These are phyloP conservation scores for Acridotheres tristis DNA, from an alignment of 2,797 vertebrate genomes.

Conservation along the genomic window DNA sequence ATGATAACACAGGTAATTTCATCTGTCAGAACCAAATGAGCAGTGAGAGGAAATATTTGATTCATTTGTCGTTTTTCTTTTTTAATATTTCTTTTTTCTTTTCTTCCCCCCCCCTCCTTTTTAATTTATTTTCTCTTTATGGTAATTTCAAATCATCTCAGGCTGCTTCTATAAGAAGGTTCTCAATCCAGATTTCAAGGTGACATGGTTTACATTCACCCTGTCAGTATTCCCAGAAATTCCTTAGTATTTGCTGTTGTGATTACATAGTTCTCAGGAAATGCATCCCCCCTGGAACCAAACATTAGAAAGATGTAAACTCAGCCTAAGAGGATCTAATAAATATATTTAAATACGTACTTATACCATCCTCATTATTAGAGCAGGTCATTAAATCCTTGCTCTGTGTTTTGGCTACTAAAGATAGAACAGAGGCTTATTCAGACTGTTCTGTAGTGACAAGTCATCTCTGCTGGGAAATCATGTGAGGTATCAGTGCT, in stretches of 20 bases:
- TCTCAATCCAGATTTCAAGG: not conserved
- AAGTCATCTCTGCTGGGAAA: conserved; percentile 24
- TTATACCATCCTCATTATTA: not conserved
- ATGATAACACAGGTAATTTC: not conserved
- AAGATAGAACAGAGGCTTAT: not conserved
- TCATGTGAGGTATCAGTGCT: not conserved
- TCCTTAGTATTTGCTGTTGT: not conserved
- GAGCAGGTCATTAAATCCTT: not conserved
- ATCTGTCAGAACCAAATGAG: not conserved
- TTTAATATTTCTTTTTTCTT: not conserved
- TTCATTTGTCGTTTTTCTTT: not conserved
- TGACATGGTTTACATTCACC: not conserved
- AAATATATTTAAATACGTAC: not conserved
- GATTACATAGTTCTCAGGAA: not conserved
- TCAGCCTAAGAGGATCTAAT: not conserved
- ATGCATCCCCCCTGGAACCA: not conserved
- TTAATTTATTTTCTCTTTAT: not conserved
- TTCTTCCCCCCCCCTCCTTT: rapidly evolving
- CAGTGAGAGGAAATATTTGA: not conserved
- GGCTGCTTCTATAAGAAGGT: not conserved
- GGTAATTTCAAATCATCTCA: not conserved
- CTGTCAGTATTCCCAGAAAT: not conserved
- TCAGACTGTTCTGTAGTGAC: not conserved
- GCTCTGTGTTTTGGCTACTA: not conserved
- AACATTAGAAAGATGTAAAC: not conserved